Evolutionary conservation across 2,113 vertebrate genomes (phyloP).

Genomic region (Scartelaos histophorus): DNA sequence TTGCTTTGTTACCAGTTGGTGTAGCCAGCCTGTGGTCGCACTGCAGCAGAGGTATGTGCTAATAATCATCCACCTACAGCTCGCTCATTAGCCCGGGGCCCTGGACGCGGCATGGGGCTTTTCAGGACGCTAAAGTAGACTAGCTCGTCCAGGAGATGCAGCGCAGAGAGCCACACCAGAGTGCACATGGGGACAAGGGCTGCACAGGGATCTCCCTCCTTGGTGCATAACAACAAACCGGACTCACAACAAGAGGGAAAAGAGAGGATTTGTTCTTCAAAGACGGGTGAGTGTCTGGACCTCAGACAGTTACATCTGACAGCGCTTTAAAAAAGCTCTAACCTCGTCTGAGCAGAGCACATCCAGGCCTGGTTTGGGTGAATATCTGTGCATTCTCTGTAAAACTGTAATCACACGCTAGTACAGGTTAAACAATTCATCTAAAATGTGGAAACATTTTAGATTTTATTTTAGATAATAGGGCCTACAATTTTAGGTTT

Average conservation of each 20-base stretch:
- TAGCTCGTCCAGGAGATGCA: constrained; percentile 18
- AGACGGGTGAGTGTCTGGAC: neutral
- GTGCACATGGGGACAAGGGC: constrained; percentile 35
- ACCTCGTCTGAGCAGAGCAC: neutral
- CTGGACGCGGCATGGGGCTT: constrained; percentile 50
- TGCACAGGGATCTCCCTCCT: constrained; percentile 26
- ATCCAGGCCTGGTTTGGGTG: neutral
- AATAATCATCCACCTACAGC: constrained; percentile 64
- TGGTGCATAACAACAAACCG: constrained; percentile 2
- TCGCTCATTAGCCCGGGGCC: constrained; percentile 59
- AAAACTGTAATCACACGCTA: neutral
- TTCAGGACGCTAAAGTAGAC: constrained; percentile 56
- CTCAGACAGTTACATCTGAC: neutral
- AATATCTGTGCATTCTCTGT: neutral
- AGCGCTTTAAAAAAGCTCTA: neutral
- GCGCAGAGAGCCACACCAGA: constrained; percentile 19
- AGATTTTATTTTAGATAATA: too few relatives aligned
- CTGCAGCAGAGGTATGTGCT: constrained; percentile 57
- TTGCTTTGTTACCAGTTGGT: neutral
- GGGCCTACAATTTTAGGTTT: too few relatives aligned
- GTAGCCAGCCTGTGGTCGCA: constrained; percentile 33
- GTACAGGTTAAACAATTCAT: too few relatives aligned
- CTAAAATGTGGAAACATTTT: too few relatives aligned
- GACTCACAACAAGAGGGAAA: constrained; percentile 8
- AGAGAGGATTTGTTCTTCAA: constrained; percentile 2